These are phyloP conservation scores for Bursaphelenchus okinawaensis DNA, from an alignment of 2,888 invertebrate species.

Conservation along the genomic window DNA sequence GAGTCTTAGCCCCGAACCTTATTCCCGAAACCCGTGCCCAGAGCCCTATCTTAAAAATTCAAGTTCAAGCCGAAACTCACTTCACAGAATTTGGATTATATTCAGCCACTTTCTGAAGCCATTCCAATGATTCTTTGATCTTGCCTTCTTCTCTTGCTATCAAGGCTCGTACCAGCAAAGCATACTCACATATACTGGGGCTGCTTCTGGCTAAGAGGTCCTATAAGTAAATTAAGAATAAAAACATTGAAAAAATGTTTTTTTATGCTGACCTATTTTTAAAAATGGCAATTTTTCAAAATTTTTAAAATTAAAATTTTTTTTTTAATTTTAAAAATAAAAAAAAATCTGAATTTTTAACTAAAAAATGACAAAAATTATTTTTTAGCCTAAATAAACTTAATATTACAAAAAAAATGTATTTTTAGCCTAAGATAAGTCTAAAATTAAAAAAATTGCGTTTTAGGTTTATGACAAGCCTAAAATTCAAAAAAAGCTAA, in stretches of 20 bases:
- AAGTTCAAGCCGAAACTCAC: slow-evolving; percentile 3
- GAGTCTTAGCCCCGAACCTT: too few species aligned
- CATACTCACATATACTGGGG: slow-evolving; percentile 36
- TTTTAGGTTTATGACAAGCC: too few species aligned
- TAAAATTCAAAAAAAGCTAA: too few species aligned
- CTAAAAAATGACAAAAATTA: too few species aligned
- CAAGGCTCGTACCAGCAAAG: slow-evolving; percentile 37
- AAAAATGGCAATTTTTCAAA: not conserved
- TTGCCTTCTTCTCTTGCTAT: slow-evolving; percentile 48
- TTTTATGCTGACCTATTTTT: too few species aligned
- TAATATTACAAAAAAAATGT: too few species aligned
- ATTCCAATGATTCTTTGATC: slow-evolving; percentile 40
- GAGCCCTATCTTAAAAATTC: too few species aligned
- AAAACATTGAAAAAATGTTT: not conserved
- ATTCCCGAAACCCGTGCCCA: too few species aligned
- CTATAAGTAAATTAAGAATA: slow-evolving; percentile 11
- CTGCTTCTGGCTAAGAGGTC: slow-evolving; percentile 7
- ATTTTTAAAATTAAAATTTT: not conserved
- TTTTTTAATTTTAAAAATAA: not conserved
- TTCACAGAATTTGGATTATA: slow-evolving; percentile 27
- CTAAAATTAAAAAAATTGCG: too few species aligned
- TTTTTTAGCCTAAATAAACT: too few species aligned
- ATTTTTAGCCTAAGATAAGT: too few species aligned
- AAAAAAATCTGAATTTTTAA: too few species aligned
- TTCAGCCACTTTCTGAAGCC: slow-evolving; percentile 38